These are phyloP conservation scores for Eremobia ochroleuca DNA, from an alignment of 2,888 invertebrate genomes.

Conservation along the genomic window DNA sequence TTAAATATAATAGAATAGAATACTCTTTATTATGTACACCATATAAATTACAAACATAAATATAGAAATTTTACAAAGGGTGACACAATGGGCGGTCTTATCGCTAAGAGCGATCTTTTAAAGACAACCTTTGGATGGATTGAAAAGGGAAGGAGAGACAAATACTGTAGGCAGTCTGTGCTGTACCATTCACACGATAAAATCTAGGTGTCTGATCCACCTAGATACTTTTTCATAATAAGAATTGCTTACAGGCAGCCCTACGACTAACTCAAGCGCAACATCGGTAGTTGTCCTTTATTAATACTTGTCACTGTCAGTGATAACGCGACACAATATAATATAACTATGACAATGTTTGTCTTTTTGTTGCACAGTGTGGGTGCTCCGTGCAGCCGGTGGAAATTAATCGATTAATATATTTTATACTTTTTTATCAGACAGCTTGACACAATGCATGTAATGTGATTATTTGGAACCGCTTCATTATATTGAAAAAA, in stretches of 20 bases:
- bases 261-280: slow-evolving; percentile 66
- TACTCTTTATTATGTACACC: no score
- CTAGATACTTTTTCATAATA: background rate
- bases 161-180: no score
- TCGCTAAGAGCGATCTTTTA: no score
- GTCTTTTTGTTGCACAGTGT: slow-evolving; percentile 74
- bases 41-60: no score
- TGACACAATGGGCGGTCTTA: no score
- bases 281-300: slow-evolving; percentile 87
- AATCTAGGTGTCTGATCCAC: background rate
- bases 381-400: slow-evolving; percentile 56
- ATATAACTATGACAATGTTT: slow-evolving; percentile 83
- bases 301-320: slow-evolving; percentile 89
- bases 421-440: slow-evolving; percentile 64
- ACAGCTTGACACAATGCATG: slow-evolving; percentile 39
- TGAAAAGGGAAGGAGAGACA: no score
- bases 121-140: no score
- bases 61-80: no score
- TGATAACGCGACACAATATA: slow-evolving; percentile 82
- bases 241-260: slow-evolving; percentile 24
- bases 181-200: no score
- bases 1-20: no score
- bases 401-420: slow-evolving; percentile 69
- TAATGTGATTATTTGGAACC: slow-evolving; percentile 58
- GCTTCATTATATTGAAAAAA: slow-evolving; percentile 27